Evolutionary conservation across 1,140 invertebrate species (phyloP).

Genomic region (Oreohelix idahoensis): DNA sequence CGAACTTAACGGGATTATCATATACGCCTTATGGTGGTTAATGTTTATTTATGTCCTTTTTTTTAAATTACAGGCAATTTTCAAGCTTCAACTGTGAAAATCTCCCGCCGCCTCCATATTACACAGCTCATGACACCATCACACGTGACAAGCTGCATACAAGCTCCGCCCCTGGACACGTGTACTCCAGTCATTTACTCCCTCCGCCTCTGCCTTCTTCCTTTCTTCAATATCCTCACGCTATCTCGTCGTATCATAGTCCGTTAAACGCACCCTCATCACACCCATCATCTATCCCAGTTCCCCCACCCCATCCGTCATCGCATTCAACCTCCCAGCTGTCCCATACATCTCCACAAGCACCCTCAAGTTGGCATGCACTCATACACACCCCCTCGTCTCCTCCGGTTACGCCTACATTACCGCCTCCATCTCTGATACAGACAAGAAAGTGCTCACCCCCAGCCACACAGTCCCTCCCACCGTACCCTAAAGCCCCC

Average conservation of each 20-base stretch:
- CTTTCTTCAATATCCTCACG: neutral
- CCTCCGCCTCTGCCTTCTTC: neutral
- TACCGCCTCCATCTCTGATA: slow-evolving; percentile 32
- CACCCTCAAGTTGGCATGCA: neutral
- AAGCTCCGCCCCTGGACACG: slow-evolving; percentile 15
- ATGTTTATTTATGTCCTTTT: neutral
- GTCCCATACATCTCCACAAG: neutral
- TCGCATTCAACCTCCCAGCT: neutral
- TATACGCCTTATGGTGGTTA: neutral
- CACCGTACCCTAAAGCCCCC: slow-evolving; percentile 30
- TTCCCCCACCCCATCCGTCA: neutral
- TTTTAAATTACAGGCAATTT: slow-evolving; percentile 48
- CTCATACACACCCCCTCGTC: slow-evolving; percentile 20
- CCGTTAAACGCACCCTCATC: neutral
- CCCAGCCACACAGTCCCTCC: slow-evolving; percentile 31
- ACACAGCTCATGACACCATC: slow-evolving; percentile 15
- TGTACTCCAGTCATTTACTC: slow-evolving; percentile 1
- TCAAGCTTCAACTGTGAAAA: slow-evolving; percentile 51
- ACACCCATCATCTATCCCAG: neutral
- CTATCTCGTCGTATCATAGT: neutral
- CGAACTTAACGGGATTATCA: neutral
- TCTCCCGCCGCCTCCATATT: slow-evolving; percentile 30
- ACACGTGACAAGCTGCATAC: slow-evolving; percentile 6
- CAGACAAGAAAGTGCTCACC: slow-evolving; percentile 41
- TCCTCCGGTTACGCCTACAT: slow-evolving; percentile 18